These are phyloP conservation scores for Drosophila infuscata DNA, from an alignment of 2,888 invertebrate genomes.

Conservation along the genomic window DNA sequence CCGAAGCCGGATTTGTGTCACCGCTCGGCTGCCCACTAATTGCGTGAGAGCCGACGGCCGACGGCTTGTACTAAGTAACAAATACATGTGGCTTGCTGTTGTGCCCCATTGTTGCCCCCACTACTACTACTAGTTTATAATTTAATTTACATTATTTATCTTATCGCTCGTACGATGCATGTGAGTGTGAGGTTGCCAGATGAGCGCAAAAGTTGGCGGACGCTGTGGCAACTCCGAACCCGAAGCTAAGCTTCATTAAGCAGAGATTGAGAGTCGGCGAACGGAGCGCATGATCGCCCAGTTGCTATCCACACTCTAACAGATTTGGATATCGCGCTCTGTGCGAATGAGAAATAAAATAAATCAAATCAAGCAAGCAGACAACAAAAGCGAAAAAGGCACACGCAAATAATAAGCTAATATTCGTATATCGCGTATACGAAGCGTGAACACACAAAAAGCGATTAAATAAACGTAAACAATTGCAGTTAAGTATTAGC, in stretches of 20 bases:
- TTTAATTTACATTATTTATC: conserved; percentile 72
- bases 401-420: conserved; percentile 37
- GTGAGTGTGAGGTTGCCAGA: conserved; percentile 46
- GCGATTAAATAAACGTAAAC: conserved; percentile 66
- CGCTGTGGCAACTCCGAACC: conserved; percentile 66
- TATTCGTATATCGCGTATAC: conserved; percentile 68
- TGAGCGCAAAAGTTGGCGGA: conserved; percentile 35
- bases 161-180: conserved; percentile 38
- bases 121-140: conserved; percentile 62
- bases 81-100: conserved; percentile 44
- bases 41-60: conserved; percentile 67
- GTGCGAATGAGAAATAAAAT: conserved; percentile 35
- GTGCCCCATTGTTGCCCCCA: conserved; percentile 59
- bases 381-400: conserved; percentile 25
- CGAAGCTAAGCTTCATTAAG: conserved; percentile 75
- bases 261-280: conserved; percentile 55
- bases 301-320: conserved; percentile 76
- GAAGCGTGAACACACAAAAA: conserved; percentile 68
- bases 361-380: conserved; percentile 25
- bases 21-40: conserved; percentile 49
- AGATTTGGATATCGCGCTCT: conserved; percentile 75
- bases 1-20: conserved; percentile 63
- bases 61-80: conserved; percentile 48
- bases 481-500: conserved; percentile 55
- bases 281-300: conserved; percentile 63